A percentile compares a stretch with the other conserved stretches of the same genome.
Evolutionary conservation across 2,888 invertebrate genomes (phyloP).

Genomic region (Teleiodes luculella): DNA sequence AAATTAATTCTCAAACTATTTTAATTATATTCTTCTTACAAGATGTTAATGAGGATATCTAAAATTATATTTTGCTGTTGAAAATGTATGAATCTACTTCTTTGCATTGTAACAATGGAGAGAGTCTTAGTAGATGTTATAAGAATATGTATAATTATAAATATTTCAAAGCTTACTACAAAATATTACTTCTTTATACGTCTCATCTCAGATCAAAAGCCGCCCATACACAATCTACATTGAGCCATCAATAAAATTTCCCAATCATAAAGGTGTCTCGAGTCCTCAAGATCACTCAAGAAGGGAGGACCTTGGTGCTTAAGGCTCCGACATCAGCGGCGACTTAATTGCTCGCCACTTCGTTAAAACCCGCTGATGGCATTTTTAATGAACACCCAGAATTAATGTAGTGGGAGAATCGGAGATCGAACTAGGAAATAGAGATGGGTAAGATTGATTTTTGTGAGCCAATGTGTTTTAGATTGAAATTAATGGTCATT

Average conservation of each 20-base stretch:
- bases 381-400: constrained; percentile 77
- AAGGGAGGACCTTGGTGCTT: not conserved
- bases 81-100: too few relatives aligned
- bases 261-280: constrained; percentile 67
- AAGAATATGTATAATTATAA: too few relatives aligned
- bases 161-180: too few relatives aligned
- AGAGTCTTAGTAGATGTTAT: too few relatives aligned
- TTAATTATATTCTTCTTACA: too few relatives aligned
- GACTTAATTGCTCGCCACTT: constrained; percentile 78
- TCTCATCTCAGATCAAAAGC: constrained; percentile 1
- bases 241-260: constrained; percentile 51
- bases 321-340: constrained; percentile 65
- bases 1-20: too few relatives aligned
- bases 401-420: constrained; percentile 77
- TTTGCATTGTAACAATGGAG: too few relatives aligned
- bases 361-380: constrained; percentile 76
- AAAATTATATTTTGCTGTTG: too few relatives aligned
- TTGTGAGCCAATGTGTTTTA: too few relatives aligned
- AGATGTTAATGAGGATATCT: too few relatives aligned
- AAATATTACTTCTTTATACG: too few relatives aligned
- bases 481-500: too few relatives aligned
- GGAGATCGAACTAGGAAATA: constrained; percentile 56
- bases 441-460: not conserved
- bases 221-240: not conserved
- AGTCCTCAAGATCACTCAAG: constrained; percentile 48